Percentiles rank a stretch among this genome's conserved stretches.
Evolutionary conservation across 2,113 vertebrate genomes (phyloP).

Genomic region (Heterochromis multidens): DNA sequence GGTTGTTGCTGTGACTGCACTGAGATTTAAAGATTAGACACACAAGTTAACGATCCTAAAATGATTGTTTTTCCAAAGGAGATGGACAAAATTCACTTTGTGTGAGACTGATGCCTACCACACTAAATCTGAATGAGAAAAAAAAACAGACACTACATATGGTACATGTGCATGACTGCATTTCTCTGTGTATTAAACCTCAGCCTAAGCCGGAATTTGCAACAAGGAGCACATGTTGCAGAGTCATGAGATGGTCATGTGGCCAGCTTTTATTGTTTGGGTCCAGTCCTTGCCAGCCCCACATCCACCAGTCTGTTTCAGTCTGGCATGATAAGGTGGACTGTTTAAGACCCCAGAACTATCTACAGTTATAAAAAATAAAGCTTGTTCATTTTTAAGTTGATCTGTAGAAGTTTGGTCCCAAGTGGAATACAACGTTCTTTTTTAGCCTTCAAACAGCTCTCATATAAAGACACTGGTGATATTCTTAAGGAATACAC

Average conservation of each 20-base stretch:
- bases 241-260: slow-evolving; percentile 60
- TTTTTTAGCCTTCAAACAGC: slow-evolving; percentile 25
- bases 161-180: slow-evolving; percentile 3
- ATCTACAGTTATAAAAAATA: slow-evolving; percentile 55
- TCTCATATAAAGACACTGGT: slow-evolving; percentile 47
- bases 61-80: background rate
- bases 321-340: background rate
- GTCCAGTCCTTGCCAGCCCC: background rate
- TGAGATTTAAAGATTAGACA: background rate
- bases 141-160: slow-evolving; percentile 1
- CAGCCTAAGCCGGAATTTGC: background rate
- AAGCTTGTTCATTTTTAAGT: slow-evolving; percentile 42
- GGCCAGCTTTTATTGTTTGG: slow-evolving; percentile 23
- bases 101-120: background rate
- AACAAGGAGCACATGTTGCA: slow-evolving; percentile 31
- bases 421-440: slow-evolving; percentile 43
- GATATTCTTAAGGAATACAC: slow-evolving; percentile 28
- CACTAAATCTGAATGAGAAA: background rate
- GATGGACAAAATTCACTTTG: background rate
- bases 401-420: slow-evolving; percentile 60
- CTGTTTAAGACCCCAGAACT: slow-evolving; percentile 15
- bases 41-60: background rate
- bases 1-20: background rate
- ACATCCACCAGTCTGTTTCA: background rate
- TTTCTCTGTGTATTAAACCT: slow-evolving; percentile 9